phyloP scores from a whole-genome alignment of 2,113 vertebrate species.

The Bubo blakistoni region DNA sequence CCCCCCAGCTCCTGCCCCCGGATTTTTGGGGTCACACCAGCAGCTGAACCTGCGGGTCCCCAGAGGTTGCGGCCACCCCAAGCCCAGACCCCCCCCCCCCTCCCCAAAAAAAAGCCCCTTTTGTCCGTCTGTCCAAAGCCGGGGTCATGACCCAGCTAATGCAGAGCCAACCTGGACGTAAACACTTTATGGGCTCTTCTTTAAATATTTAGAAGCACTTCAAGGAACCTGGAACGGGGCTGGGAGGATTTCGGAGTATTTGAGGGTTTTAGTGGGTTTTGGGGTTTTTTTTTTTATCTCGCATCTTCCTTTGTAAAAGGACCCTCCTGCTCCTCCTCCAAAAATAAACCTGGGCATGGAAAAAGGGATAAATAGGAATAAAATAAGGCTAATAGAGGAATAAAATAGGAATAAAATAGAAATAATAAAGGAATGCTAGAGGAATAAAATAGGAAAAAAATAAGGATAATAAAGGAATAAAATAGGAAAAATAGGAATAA shows the following conservation, averaged over 20 bases:
- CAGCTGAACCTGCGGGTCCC: neutral
- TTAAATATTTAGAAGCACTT: constrained; percentile 43
- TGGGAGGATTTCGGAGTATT: neutral
- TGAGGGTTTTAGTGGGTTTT: neutral
- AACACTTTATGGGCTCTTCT: constrained; percentile 12
- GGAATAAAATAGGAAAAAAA: neutral
- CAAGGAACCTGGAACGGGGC: neutral
- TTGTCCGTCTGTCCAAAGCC: constrained; percentile 44
- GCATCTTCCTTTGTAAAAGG: neutral
- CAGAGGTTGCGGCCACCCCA: neutral
- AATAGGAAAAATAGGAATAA: neutral
- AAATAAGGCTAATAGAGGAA: neutral
- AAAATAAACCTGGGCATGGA: neutral
- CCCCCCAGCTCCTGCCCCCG: neutral
- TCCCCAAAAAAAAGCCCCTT: neutral
- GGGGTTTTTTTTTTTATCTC: neutral
- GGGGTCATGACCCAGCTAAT: constrained; percentile 69
- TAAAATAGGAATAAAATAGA: neutral
- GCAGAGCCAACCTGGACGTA: constrained; percentile 22
- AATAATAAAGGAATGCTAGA: neutral
- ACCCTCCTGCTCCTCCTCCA: neutral
- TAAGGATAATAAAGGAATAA: neutral
- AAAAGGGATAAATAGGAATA: neutral
- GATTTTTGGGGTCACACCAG: neutral
- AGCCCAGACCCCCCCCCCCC: neutral